Percentiles rank a stretch among this genome's conserved stretches.
These are phyloP conservation scores for Zosterops borbonicus DNA, from an alignment of 2,113 vertebrate species.

Conservation along the genomic window DNA sequence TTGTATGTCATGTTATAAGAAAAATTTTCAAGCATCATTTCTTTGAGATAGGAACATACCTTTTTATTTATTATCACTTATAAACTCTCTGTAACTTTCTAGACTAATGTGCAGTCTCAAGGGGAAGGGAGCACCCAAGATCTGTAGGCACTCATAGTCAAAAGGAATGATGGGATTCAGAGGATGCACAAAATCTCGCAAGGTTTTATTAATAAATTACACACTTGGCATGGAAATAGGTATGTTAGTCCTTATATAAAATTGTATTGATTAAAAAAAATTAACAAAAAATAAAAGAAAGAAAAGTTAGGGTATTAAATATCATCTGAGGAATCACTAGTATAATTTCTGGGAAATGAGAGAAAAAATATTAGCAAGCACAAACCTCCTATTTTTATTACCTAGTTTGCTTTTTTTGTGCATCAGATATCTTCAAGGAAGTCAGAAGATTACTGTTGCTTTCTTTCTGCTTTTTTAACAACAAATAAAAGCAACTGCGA, in stretches of 20 bases:
- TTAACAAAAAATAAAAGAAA: background rate
- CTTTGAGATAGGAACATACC: background rate
- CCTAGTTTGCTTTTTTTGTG: background rate
- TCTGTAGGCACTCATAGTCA: too few species aligned
- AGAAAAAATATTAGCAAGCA: background rate
- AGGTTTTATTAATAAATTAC: background rate
- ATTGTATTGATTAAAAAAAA: background rate
- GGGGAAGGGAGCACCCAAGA: background rate
- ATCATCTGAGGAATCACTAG: background rate
- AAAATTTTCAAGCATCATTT: background rate
- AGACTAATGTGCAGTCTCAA: background rate
- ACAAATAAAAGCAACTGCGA: background rate
- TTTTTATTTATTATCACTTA: background rate
- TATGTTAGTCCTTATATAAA: background rate
- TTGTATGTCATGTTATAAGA: background rate
- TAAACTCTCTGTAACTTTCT: background rate
- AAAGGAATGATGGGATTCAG: background rate
- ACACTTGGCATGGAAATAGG: background rate
- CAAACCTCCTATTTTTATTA: background rate
- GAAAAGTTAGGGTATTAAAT: background rate
- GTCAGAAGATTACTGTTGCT: background rate
- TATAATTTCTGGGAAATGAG: background rate
- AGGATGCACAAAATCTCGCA: background rate
- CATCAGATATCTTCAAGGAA: background rate
- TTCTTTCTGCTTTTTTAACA: background rate